Evolutionary conservation across 2,113 vertebrate genomes (phyloP), one percentile per base, ranked within the genome.

Genomic region (Protomyctophum bolini): DNA sequence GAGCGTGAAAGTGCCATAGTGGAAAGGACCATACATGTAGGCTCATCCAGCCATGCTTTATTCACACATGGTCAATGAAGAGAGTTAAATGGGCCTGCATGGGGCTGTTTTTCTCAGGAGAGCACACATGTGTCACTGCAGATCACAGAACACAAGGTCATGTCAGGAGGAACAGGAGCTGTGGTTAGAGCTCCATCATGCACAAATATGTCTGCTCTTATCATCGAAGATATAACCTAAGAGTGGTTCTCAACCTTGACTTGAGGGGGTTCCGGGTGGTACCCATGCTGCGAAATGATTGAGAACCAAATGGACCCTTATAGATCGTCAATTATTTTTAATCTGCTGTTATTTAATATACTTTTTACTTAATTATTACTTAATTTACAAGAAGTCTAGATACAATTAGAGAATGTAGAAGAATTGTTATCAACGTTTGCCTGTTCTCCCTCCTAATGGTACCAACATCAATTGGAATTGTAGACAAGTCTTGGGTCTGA

Each of bases 1-100:
- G 84, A 89, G 89, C 84, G 69, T 73, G 77, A 88, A 86, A 87
- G 80, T 72, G 74, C 72, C 77, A 1, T 47, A 67, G 79, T 80
- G 78, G 78, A 79, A 59, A 79, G 70, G 82, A 21, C 21, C 21
- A 21, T 21, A 21, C 21, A 2, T 21, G 21, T 21, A 21, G 21
- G 21, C 21, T 21, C 21, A 21, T 21, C 21, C 79, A 62, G 83
- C 63, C 80, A 41, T 66, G 87, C 56, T 80, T 86, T 84, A 76
- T 80, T 86, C 82, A 82, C 81, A 70, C 87, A 71, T 64, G 83
- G 74, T 75, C 86, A 78, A 73, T 2, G 41, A 21, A 21, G 64
- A 84, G 75, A 81, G 79, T 85, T 73, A 77, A 21, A 79, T 72
- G 66, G 63, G 75, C 63, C 63, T 41, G 68, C 69, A 21, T 21